Evolutionary conservation across 2,113 vertebrate species (phyloP), one percentile per base, ranked within the genome.

Genomic region (Morone chrysops): DNA sequence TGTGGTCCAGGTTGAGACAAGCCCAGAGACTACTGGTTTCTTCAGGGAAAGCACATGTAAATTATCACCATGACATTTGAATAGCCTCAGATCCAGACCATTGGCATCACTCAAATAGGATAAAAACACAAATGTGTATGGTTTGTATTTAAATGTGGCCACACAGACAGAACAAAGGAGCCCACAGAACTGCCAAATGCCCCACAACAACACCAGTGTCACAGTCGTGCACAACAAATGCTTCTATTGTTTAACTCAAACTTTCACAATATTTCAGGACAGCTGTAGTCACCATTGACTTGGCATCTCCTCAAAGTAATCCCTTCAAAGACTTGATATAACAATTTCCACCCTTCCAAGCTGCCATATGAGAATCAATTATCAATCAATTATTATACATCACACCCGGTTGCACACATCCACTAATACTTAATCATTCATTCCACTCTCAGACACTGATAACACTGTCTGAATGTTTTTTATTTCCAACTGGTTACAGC

Each of bases 1-100:
- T 51, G 13, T 41, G 43, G 50, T 71, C 78, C 78, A 78, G 68
- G 83, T 87, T 73, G 59, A 89, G 76, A 89, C 92, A 89, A 78
- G 87, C 50, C 53, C 59, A 80, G 47, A 56, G 53, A 54, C 74
- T 22, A 8, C 41, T 71, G 48, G 18, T 68, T 43, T 62, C 69
- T 82, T n/a, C 13, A 61, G 31, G 72, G 60, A 59, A 63, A 77
- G 9, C 10, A 50, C 25, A 45, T 70, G 62, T 6, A 86, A 74
- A 82, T 45, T 53, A 31, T 50, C 48, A 67, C 38, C 16, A 11
- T 25, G 80, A 43, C 60, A 83, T 89, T 12, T 70, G 38, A 90
- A 82, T 56, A 71, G 3, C 2, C n/a, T 60, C 36, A 60, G 7
- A 78, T 71, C 50, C 25, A 31, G 36, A 74, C 54, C 53, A 77